Base-by-base conservation (phyloP, 2,888 invertebrate species). In the Ecdyonurus torrentis region DNA sequence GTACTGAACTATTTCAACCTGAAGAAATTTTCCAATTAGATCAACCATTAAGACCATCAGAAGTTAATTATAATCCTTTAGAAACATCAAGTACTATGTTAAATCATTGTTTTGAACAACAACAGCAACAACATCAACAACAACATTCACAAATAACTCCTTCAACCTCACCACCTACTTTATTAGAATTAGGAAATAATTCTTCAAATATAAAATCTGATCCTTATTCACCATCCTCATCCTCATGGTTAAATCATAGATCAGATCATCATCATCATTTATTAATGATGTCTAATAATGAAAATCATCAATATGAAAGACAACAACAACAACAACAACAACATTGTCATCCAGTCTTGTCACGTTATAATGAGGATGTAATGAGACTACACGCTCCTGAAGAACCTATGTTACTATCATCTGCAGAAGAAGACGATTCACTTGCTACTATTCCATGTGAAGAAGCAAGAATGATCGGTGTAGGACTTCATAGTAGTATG, bases 11-110 rank as follows among this genome's bases (percentile, higher is more conserved):
- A 24, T 87, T 87, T 71, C 86, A 86, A 70, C 86, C 87, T 0
- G 87, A 87, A 70, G 87, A 87, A 73, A 87, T 87, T 66, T 87
- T 87, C 74, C 86, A 87, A 71, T 74, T 87, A 64, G 87, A 87
- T 70, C 86, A 87, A 70, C 87, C 87, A 0, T 78, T 87, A 15
- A 60, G 66, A n/a, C 52, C 65, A 10, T 58, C 37, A 37, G 37
- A 37, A 37, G 37, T 37, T 37, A 37, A 37, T 37, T 37, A 37
- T 37, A 37, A 37, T 37, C 37, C 37, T 10, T 37, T 37, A 37
- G 37, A 37, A 37, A 10, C 37, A 10, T 10, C 37, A 37, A 37
- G 37, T 37, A 37, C 7, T 37, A 37, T 37, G 37, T 15, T 37
- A 10, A 37, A 37, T 15, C 37, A 37, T 15, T 37, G 37, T 37